Conservation (phyloP, 1,140 invertebrate genomes). For the Neodiprion fabricii region DNA sequence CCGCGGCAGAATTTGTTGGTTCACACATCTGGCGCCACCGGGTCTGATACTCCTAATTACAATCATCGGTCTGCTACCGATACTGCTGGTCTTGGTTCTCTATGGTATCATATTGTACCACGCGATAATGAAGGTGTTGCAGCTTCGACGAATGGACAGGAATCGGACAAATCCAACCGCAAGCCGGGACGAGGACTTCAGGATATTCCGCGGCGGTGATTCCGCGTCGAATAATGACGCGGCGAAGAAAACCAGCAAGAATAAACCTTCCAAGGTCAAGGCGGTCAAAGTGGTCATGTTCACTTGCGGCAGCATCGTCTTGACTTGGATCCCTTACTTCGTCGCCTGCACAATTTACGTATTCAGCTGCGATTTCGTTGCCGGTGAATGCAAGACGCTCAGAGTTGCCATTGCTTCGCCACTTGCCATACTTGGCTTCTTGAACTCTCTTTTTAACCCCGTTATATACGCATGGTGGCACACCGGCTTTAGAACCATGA, state of each 20-base stretch:
- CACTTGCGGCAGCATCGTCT: constrained; percentile 64
- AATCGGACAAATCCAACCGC: no score
- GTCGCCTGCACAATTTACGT: constrained; percentile 60
- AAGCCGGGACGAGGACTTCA: constrained; percentile 12
- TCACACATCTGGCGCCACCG: constrained; percentile 60
- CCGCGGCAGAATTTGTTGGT: constrained; percentile 59
- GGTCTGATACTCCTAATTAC: constrained; percentile 61
- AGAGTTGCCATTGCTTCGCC: constrained; percentile 60
- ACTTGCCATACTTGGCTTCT: constrained; percentile 65
- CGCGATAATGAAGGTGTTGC: constrained; percentile 59
- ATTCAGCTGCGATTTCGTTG: constrained; percentile 51
- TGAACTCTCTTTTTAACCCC: constrained; percentile 74
- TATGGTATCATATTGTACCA: constrained; percentile 64
- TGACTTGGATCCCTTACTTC: constrained; percentile 60
- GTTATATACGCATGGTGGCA: constrained; percentile 78
- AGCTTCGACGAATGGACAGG: constrained; percentile 46
- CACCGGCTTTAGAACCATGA: constrained; percentile 63
- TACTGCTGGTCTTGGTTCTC: constrained; percentile 59
- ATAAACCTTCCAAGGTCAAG: constrained; percentile 61
- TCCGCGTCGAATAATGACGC: neutral
- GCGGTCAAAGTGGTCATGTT: constrained; percentile 65
- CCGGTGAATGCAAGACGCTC: constrained; percentile 56
- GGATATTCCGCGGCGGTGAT: constrained; percentile 38
- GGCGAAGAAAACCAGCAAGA: neutral
- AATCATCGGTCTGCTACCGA: constrained; percentile 61